Evolutionary conservation across 2,888 invertebrate species (phyloP).

Genomic region (Brenthis hecate): DNA sequence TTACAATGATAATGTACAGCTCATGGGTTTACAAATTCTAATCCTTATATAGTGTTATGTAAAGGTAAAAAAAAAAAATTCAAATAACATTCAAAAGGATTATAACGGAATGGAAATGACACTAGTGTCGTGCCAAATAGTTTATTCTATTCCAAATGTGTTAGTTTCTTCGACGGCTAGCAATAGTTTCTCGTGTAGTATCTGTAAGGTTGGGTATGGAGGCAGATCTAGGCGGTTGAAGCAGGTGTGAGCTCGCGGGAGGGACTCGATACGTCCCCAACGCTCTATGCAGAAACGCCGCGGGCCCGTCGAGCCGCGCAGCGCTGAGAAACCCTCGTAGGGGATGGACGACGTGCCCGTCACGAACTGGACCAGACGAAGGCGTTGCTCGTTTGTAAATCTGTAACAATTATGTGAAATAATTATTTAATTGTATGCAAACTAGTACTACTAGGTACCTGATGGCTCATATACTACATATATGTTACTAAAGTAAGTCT

Average conservation of each 20-base stretch:
- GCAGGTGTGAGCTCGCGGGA: conserved; percentile 98
- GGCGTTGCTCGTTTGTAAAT: conserved; percentile 96
- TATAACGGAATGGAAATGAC: too few species aligned
- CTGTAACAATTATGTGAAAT: conserved; percentile 56
- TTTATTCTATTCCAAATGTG: conserved; percentile 96
- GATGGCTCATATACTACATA: too few species aligned
- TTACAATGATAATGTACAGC: conserved; percentile 54
- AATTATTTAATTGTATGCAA: too few species aligned
- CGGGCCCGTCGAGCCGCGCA: conserved; percentile 97
- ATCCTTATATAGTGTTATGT: not conserved
- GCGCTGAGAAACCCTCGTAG: conserved; percentile 97
- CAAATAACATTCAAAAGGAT: conserved; percentile 1
- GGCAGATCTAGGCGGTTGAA: conserved; percentile 98
- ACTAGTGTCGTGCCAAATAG: not conserved
- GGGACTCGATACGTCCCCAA: conserved; percentile 96
- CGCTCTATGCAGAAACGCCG: conserved; percentile 98
- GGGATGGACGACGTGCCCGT: conserved; percentile 99
- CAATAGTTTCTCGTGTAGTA: conserved; percentile 94
- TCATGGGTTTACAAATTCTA: conserved; percentile 31
- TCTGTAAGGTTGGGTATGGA: conserved; percentile 95
- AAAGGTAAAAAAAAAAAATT: not conserved
- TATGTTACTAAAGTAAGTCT: too few species aligned
- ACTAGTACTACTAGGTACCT: too few species aligned
- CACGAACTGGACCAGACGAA: conserved; percentile 96
- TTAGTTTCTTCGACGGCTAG: conserved; percentile 98